A percentile compares a stretch with the other conserved stretches of the same genome.
Conservation (phyloP, 2,888 invertebrate species). For the Halictus ligatus region DNA sequence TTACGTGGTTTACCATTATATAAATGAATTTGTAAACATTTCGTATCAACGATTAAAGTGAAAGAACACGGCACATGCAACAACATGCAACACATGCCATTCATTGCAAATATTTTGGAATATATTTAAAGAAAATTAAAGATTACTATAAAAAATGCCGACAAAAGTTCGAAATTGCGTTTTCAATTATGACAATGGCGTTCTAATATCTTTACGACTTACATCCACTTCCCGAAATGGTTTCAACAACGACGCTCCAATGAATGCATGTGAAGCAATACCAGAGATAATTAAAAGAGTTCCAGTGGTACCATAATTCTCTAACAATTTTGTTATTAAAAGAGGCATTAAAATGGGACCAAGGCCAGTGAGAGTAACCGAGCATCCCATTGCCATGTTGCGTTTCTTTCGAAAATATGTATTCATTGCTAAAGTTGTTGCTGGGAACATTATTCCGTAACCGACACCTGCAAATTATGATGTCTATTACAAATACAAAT, state of each 20-base stretch:
- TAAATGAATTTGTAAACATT: not conserved
- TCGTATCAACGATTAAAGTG: not conserved
- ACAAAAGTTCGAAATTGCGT: not conserved
- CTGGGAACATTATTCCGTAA: constrained; percentile 84
- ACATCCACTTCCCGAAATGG: constrained; percentile 80
- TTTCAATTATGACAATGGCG: not conserved
- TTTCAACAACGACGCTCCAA: constrained; percentile 84
- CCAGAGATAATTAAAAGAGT: constrained; percentile 85
- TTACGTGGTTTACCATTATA: not conserved
- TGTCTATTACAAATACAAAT: not conserved
- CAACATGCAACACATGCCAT: no score
- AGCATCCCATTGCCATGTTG: constrained; percentile 84
- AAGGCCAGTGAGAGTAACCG: constrained; percentile 84
- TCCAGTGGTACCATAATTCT: constrained; percentile 81
- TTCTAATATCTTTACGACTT: constrained; percentile 37
- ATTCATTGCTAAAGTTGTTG: constrained; percentile 84
- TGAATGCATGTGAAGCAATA: constrained; percentile 84
- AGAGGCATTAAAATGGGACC: constrained; percentile 85
- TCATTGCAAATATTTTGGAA: not conserved
- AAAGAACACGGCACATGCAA: not conserved
- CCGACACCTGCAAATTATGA: constrained; percentile 82
- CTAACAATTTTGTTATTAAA: constrained; percentile 83
- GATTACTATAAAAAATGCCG: no score
- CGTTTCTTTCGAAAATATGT: constrained; percentile 85
- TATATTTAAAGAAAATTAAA: not conserved